A percentile compares a stretch with the other conserved stretches of the same genome.
These are phyloP conservation scores for Tridacna crocea DNA, from an alignment of 2,888 invertebrate genomes.

Conservation along the genomic window DNA sequence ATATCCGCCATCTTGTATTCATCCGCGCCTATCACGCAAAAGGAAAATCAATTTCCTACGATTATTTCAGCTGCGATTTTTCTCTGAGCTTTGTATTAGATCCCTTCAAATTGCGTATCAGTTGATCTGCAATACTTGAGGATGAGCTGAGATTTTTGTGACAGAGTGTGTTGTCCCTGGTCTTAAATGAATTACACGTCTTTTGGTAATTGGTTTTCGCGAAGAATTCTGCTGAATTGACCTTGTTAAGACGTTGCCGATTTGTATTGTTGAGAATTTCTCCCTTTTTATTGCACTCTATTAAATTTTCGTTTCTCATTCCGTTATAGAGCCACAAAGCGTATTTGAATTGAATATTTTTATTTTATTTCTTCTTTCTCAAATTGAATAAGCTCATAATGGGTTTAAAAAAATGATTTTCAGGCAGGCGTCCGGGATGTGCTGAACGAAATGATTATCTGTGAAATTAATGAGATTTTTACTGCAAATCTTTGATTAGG, in stretches of 20 bases:
- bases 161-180: background rate
- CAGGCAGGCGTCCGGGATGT: too few species aligned
- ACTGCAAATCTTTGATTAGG: too few species aligned
- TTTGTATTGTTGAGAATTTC: background rate
- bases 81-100: constrained; percentile 17
- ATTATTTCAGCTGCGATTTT: constrained; percentile 21
- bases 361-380: too few species aligned
- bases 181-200: constrained; percentile 1
- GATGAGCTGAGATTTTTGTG: background rate
- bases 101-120: background rate
- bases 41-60: constrained; percentile 20
- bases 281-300: too few species aligned
- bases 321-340: too few species aligned
- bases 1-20: constrained; percentile 28
- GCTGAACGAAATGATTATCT: too few species aligned
- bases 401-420: too few species aligned
- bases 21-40: constrained; percentile 21
- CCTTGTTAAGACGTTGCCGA: background rate
- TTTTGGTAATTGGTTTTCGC: constrained; percentile 6
- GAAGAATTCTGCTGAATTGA: background rate
- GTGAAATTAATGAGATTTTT: too few species aligned
- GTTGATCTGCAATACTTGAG: constrained; percentile 6
- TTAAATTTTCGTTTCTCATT: too few species aligned
- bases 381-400: too few species aligned
- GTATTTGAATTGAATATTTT: too few species aligned